Conservation (phyloP, 2,113 vertebrate species). For the Abramis brama region DNA sequence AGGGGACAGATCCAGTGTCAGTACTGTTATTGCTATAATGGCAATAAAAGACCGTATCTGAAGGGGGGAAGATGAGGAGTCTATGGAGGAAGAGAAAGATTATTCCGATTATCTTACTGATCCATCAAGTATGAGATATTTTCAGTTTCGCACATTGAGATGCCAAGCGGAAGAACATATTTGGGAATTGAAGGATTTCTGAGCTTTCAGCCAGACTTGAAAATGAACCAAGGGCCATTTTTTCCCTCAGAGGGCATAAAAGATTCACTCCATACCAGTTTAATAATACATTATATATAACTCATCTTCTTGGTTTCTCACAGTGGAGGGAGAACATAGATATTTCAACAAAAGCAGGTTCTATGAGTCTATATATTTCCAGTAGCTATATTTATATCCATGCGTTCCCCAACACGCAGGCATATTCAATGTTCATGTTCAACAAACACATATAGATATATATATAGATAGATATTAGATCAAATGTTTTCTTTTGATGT, state of each 20-base stretch:
- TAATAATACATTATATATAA: constrained; percentile 58
- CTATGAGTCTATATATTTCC: constrained; percentile 12
- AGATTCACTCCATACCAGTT: constrained; percentile 47
- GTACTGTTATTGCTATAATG: constrained; percentile 26
- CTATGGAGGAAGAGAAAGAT: constrained; percentile 3
- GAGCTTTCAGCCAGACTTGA: constrained; percentile 38
- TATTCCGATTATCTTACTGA: constrained; percentile 8
- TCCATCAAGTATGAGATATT: constrained; percentile 3
- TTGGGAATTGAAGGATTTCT: constrained; percentile 28
- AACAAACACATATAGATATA: background rate
- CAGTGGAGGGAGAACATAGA: constrained; percentile 27
- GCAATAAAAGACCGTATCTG: background rate
- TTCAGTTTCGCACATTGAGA: background rate
- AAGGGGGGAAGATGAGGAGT: background rate
- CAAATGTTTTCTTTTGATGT: background rate
- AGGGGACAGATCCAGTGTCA: constrained; percentile 18
- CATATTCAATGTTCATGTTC: background rate
- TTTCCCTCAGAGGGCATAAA: constrained; percentile 46
- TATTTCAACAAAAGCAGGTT: constrained; percentile 37
- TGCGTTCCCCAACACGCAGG: background rate
- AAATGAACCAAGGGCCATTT: constrained; percentile 45
- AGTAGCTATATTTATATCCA: background rate
- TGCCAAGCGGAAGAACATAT: constrained; percentile 24
- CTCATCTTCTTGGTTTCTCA: constrained; percentile 43
- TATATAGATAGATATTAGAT: too few species aligned